Base-by-base conservation (phyloP, 2,113 vertebrate genomes). In the Nycticorax nycticorax region DNA sequence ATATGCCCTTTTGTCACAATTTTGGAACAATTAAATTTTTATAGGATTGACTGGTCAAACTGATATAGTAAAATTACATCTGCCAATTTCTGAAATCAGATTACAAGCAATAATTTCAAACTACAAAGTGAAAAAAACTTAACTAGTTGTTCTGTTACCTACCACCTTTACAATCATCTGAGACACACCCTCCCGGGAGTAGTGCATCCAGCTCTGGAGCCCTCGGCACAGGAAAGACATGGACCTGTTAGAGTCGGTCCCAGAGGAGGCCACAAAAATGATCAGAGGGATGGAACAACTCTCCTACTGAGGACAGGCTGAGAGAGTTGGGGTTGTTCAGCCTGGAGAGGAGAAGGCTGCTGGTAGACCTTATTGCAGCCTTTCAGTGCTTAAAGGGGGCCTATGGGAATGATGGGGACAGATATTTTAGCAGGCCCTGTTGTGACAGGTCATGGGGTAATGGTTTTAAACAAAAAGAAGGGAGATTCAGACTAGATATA, bases 161-260 rank as follows among this genome's bases (percentile, higher is more conserved):
- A 30, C 0, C 1, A 53, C 10, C 48, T 73, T 76, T 3, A 35
- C 1, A 1, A 21, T 73, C 3, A 28, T 13, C 21, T n/a, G 33
- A 59, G 33, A 23, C 41, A 41, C 39, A 39, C 39, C n/a, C n/a
- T n/a, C 9, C 57, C 33, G 23, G 57, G 13, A 23, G 57, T 15
- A 7, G 21, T 14, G 57, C 1, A 4, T 59, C 57, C 57, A 59
- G 33, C 57, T 59, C 56, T 59, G 56, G 56, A 22, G 21, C 5
- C 33, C 56, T n/a, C 33, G 23, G 56, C 20, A 59, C 9, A n/a
- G 6, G 33, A 22, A 23, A 7, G 13, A 22, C 56, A 59, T 7
- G 12, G 56, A 23, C 20, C 33, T 59, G 33, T 23, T 59, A 9
- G 12, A 57, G 56, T 5, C 0, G 20, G 56, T 33, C 56, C 56